These are phyloP conservation scores for Delichon dasypus DNA, from an alignment of 2,797 vertebrate genomes.

Conservation along the genomic window DNA sequence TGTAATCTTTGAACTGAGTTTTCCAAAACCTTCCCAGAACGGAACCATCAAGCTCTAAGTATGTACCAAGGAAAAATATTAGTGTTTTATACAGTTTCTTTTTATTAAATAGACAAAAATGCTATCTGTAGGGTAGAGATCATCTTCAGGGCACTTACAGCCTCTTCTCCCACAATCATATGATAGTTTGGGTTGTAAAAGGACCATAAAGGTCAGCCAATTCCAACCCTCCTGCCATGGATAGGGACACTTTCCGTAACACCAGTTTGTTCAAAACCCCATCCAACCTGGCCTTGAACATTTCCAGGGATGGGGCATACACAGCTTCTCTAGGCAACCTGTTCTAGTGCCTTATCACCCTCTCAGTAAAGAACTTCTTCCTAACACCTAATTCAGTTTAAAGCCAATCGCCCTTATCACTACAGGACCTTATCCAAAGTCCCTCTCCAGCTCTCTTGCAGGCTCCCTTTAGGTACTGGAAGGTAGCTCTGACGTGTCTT, in stretches of 20 bases:
- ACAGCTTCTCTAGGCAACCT: not conserved
- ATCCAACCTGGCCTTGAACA: not conserved
- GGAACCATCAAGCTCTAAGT: not conserved
- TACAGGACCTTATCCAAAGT: not conserved
- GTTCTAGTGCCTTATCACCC: not conserved
- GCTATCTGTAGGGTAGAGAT: not conserved
- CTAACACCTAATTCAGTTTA: not conserved
- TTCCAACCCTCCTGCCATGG: not conserved
- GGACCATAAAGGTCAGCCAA: not conserved
- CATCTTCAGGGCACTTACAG: not conserved
- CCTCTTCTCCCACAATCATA: not conserved
- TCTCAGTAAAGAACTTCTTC: not conserved
- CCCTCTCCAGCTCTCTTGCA: not conserved
- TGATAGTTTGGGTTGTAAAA: not conserved
- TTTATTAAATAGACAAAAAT: not conserved
- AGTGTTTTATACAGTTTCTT: not conserved
- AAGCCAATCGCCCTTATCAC: not conserved
- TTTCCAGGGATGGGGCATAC: not conserved
- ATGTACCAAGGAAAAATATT: not conserved
- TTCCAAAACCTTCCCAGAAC: not conserved
- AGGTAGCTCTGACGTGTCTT: not conserved
- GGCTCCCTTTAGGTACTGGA: not conserved
- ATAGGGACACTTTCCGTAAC: not conserved
- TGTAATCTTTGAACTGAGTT: not conserved
- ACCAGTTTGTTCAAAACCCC: not conserved